A percentile compares a stretch with the other conserved stretches of the same genome.
phyloP scores from a whole-genome alignment of 2,797 vertebrate species.

The Notolabrus celidotus region DNA sequence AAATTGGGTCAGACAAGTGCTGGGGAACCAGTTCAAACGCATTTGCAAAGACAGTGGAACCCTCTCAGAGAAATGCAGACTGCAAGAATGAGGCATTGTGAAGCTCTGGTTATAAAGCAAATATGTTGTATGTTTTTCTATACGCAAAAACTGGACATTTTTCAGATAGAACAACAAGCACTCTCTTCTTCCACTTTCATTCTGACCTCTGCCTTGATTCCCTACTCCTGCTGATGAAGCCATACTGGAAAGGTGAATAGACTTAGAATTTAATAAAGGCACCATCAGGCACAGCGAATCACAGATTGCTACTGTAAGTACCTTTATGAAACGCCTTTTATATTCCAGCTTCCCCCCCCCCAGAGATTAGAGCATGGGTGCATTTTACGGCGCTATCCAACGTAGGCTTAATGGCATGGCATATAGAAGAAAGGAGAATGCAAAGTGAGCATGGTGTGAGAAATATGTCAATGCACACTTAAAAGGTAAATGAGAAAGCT shows the following conservation, averaged over 20 bases:
- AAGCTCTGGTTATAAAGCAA: background rate
- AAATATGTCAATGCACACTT: slow-evolving; percentile 49
- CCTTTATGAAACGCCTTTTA: slow-evolving; percentile 54
- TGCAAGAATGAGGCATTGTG: slow-evolving; percentile 3
- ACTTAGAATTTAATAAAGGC: slow-evolving; percentile 43
- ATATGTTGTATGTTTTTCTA: background rate
- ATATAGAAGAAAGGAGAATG: slow-evolving; percentile 44
- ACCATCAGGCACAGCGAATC: slow-evolving; percentile 33
- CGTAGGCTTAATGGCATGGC: slow-evolving; percentile 49
- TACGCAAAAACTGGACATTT: background rate
- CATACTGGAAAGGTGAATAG: slow-evolving; percentile 17
- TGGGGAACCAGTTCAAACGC: slow-evolving; percentile 56
- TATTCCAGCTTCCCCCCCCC: slow-evolving; percentile 32
- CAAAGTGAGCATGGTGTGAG: slow-evolving; percentile 51
- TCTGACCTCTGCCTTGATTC: slow-evolving; percentile 26
- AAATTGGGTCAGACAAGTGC: slow-evolving; percentile 73
- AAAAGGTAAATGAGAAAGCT: slow-evolving; percentile 48
- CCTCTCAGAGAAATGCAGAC: slow-evolving; percentile 29
- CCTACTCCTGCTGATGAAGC: slow-evolving; percentile 39
- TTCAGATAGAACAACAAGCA: background rate
- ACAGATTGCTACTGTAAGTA: slow-evolving; percentile 48
- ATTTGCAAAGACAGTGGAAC: slow-evolving; percentile 46
- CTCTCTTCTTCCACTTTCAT: slow-evolving; percentile 12
- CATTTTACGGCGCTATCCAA: slow-evolving; percentile 57
- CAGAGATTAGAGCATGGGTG: slow-evolving; percentile 43